These are phyloP conservation scores for Holotrichia oblita DNA, from an alignment of 1,140 invertebrate species.

Conservation along the genomic window DNA sequence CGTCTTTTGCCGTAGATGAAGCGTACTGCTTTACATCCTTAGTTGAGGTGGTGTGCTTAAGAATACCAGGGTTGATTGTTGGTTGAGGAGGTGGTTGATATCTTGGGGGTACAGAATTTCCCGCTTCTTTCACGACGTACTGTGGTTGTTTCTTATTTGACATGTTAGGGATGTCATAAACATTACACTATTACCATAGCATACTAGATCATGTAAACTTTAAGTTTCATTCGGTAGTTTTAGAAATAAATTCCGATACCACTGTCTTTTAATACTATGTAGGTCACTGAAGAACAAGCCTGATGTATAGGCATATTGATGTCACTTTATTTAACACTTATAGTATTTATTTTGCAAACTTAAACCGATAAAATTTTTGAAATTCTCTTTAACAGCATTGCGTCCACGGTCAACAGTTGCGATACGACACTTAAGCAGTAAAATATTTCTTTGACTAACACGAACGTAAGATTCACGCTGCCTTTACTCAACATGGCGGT, in stretches of 20 bases:
- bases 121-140: conserved; percentile 53
- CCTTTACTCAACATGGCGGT: conserved; percentile 28
- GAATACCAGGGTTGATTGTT: conserved; percentile 61
- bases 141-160: conserved; percentile 58
- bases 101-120: conserved; percentile 65
- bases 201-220: conserved; percentile 18
- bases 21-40: conserved; percentile 52
- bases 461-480: conserved; percentile 27
- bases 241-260: background rate
- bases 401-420: background rate
- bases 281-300: conserved; percentile 40
- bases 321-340: background rate
- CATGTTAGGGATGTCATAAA: conserved; percentile 54
- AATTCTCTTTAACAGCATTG: background rate
- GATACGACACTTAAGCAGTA: background rate
- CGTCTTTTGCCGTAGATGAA: conserved; percentile 41
- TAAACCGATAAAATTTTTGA: conserved; percentile 5
- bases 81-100: conserved; percentile 73
- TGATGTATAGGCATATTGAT: conserved; percentile 8
- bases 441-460: background rate
- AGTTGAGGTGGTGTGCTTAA: conserved; percentile 62
- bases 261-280: conserved; percentile 42
- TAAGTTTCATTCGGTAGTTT: background rate
- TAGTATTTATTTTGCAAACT: background rate
- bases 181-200: conserved; percentile 19